Evolutionary conservation across 2,797 vertebrate genomes (phyloP).

Genomic region (Myotis daubentonii): DNA sequence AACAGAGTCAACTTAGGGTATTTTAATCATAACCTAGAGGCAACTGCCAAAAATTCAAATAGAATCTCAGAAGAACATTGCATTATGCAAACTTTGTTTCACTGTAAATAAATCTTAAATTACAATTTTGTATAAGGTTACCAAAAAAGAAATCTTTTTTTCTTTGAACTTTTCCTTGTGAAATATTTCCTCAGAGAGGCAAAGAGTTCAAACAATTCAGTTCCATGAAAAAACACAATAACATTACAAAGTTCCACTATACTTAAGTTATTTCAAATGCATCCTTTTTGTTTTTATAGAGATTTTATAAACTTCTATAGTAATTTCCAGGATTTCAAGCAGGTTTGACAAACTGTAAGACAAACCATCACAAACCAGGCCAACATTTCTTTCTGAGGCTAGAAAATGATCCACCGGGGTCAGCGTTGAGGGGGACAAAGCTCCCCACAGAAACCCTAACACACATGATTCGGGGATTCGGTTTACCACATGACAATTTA

Average conservation of each 20-base stretch:
- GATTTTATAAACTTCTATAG: background rate
- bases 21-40: background rate
- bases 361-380: conserved; percentile 16
- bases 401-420: background rate
- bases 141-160: background rate
- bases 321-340: conserved; percentile 33
- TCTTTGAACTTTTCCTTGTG: conserved; percentile 26
- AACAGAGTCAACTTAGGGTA: background rate
- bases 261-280: conserved; percentile 56
- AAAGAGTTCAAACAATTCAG: conserved; percentile 54
- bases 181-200: conserved; percentile 43
- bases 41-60: background rate
- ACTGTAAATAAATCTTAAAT: conserved; percentile 15
- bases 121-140: background rate
- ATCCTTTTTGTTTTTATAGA: conserved; percentile 40
- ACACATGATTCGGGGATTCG: background rate
- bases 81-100: background rate
- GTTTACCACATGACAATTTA: conserved; percentile 52
- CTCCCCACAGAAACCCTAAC: background rate
- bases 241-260: conserved; percentile 52
- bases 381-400: conserved; percentile 28
- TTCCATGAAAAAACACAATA: background rate
- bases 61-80: conserved; percentile 23
- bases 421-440: background rate
- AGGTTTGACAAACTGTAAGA: background rate